Conservation (phyloP, 1,140 invertebrate species). For the Triops cancriformis region DNA sequence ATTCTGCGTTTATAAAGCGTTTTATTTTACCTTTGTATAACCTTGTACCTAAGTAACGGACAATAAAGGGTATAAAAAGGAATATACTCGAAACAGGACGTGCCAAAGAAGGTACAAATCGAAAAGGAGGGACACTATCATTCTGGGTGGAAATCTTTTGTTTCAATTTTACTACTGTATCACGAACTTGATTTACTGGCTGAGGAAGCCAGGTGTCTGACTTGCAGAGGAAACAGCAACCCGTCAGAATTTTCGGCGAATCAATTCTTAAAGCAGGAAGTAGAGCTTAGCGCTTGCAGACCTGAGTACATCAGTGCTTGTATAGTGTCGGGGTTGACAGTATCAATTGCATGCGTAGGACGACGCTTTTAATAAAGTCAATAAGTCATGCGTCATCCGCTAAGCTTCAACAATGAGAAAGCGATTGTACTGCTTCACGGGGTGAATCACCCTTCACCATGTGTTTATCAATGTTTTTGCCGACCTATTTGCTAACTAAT, state of each 20-base stretch:
- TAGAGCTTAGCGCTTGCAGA: background rate
- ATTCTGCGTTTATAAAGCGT: too few relatives aligned
- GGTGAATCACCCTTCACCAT: background rate
- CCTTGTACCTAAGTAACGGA: too few relatives aligned
- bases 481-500: background rate
- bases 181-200: too few relatives aligned
- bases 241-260: background rate
- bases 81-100: too few relatives aligned
- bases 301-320: background rate
- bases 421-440: background rate
- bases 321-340: background rate
- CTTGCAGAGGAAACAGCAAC: background rate
- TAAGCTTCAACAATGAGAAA: conserved; percentile 1
- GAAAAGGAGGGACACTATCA: too few relatives aligned
- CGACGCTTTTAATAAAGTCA: background rate
- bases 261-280: background rate
- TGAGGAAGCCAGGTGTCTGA: too few relatives aligned
- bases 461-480: background rate
- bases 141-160: too few relatives aligned
- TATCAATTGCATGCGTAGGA: background rate
- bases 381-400: conserved; percentile 1
- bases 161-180: too few relatives aligned
- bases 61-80: too few relatives aligned
- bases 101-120: too few relatives aligned
- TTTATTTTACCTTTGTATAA: too few relatives aligned